These are phyloP conservation scores for Gnatocerus cornutus DNA, from an alignment of 2,888 invertebrate genomes.

Conservation along the genomic window DNA sequence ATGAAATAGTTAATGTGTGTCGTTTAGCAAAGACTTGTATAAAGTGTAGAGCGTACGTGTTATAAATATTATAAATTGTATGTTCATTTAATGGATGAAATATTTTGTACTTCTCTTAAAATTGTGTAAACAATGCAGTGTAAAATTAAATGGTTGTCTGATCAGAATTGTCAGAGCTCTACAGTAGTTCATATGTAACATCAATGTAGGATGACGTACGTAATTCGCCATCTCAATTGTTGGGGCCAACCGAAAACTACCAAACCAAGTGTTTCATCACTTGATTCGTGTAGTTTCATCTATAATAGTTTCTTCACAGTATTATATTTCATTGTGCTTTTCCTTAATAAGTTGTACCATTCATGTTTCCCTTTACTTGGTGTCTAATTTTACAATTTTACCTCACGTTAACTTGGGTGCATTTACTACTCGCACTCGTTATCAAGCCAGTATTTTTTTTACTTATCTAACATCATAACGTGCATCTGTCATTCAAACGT, in stretches of 20 bases:
- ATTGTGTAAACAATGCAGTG: slow-evolving; percentile 46
- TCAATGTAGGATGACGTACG: slow-evolving; percentile 35
- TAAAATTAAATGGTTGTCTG: slow-evolving; percentile 49
- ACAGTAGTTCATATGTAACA: slow-evolving; percentile 47
- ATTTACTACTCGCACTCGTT: slow-evolving; percentile 19
- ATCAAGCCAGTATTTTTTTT: slow-evolving; percentile 37
- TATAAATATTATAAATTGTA: slow-evolving; percentile 38
- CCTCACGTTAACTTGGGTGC: slow-evolving; percentile 30
- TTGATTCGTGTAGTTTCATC: slow-evolving; percentile 41
- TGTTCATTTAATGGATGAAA: slow-evolving; percentile 50
- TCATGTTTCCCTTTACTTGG: slow-evolving; percentile 48
- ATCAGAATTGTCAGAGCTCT: slow-evolving; percentile 47
- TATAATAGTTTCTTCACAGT: slow-evolving; percentile 46
- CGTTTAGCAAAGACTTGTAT: slow-evolving; percentile 48
- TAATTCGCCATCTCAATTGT: slow-evolving; percentile 38
- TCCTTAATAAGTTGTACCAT: slow-evolving; percentile 44
- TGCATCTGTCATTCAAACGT: slow-evolving; percentile 17
- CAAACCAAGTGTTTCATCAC: slow-evolving; percentile 33
- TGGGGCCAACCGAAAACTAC: slow-evolving; percentile 49
- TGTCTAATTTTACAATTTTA: slow-evolving; percentile 48
- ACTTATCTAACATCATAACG: slow-evolving; percentile 17
- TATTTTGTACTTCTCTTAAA: slow-evolving; percentile 50
- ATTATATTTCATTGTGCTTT: slow-evolving; percentile 49
- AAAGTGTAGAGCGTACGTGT: slow-evolving; percentile 50
- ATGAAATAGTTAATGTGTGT: slow-evolving; percentile 46